Evolutionary conservation across 1,140 invertebrate genomes (phyloP).

Genomic region (Orius insidiosus): DNA sequence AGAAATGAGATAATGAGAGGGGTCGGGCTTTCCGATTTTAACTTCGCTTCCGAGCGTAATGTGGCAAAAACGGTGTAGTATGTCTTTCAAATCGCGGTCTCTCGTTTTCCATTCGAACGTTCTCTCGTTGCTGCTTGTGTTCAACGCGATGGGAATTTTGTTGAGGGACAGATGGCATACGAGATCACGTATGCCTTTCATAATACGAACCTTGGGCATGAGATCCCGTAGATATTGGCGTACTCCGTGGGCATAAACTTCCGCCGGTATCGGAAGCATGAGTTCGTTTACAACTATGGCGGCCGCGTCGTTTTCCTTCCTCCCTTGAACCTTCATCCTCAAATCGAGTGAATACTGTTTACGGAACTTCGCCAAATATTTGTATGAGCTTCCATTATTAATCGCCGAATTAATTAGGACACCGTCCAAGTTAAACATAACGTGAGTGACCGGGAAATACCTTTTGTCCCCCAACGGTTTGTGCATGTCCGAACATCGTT

Average conservation of each 20-base stretch:
- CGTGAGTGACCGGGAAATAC: neutral
- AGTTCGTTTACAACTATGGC: neutral
- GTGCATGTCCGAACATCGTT: neutral
- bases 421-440: constrained; percentile 1
- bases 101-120: neutral
- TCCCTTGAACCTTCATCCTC: neutral
- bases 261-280: neutral
- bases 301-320: neutral
- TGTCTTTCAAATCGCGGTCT: neutral
- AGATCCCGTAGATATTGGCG: neutral
- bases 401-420: neutral
- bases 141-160: neutral
- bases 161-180: constrained; percentile 1
- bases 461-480: neutral
- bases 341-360: neutral
- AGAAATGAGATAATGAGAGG: neutral
- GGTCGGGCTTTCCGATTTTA: neutral
- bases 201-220: neutral
- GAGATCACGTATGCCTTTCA: neutral
- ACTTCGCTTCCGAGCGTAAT: neutral
- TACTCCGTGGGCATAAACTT: constrained; percentile 1
- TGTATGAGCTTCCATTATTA: constrained; percentile 1
- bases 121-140: neutral
- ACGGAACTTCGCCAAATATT: neutral
- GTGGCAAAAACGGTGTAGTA: neutral